Evolutionary conservation across 2,888 invertebrate genomes (phyloP).

Genomic region (Zhuqinia jingwanae): DNA sequence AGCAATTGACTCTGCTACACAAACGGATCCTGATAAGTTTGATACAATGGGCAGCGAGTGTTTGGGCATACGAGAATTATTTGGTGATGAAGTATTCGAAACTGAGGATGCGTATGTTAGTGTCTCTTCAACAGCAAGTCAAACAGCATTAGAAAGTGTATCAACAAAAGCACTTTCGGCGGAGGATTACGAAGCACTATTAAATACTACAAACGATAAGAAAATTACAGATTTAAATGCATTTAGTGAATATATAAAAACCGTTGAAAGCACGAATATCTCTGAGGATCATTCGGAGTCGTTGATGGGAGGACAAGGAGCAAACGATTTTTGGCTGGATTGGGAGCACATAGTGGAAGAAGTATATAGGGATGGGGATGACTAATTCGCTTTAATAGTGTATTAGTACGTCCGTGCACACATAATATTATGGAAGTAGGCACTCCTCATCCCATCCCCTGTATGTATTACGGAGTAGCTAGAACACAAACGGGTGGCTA

Average conservation of each 20-base stretch:
- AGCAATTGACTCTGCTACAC: slow-evolving; percentile 61
- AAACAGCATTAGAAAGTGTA: slow-evolving; percentile 61
- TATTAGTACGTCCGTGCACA: too few relatives aligned
- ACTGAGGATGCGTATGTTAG: slow-evolving; percentile 51
- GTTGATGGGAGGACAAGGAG: not conserved
- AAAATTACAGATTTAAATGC: not conserved
- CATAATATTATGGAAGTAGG: too few relatives aligned
- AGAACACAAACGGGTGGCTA: too few relatives aligned
- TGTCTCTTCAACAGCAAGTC: slow-evolving; percentile 69
- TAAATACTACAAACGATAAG: slow-evolving; percentile 47
- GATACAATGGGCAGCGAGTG: slow-evolving; percentile 29
- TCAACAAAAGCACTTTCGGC: slow-evolving; percentile 58
- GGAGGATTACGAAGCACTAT: slow-evolving; percentile 62
- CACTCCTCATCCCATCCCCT: too few relatives aligned
- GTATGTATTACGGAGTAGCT: too few relatives aligned
- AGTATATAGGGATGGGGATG: slow-evolving; percentile 52
- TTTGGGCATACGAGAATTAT: slow-evolving; percentile 36
- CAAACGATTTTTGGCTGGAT: slow-evolving; percentile 49
- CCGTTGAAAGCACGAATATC: not conserved
- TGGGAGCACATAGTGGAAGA: slow-evolving; percentile 69
- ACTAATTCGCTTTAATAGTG: too few relatives aligned
- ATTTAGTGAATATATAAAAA: slow-evolving; percentile 40
- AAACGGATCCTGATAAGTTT: slow-evolving; percentile 68
- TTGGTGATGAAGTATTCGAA: slow-evolving; percentile 30
- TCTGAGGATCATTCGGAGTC: not conserved